Evolutionary conservation across 2,113 vertebrate genomes (phyloP).

Genomic region (Laterallus jamaicensis): DNA sequence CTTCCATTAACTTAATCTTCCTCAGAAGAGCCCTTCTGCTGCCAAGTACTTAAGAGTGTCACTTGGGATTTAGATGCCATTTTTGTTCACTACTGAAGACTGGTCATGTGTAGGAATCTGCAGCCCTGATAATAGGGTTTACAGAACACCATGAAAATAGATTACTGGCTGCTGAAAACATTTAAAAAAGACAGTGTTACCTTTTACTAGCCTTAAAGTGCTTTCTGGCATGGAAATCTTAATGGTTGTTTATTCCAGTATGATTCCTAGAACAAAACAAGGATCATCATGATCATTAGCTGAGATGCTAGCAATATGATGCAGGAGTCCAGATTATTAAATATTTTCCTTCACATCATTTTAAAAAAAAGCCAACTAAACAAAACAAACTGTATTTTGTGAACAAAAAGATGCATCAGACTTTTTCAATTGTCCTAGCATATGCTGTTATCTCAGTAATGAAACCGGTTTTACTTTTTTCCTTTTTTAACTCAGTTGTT

Average conservation of each 20-base stretch:
- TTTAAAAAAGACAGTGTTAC: conserved; percentile 20
- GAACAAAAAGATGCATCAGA: conserved; percentile 18
- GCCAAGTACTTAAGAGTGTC: conserved; percentile 73
- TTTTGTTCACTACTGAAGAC: conserved; percentile 66
- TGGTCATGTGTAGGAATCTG: conserved; percentile 71
- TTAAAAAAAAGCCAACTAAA: not conserved
- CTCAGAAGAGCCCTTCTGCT: conserved; percentile 73
- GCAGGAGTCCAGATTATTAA: not conserved
- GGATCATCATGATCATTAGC: not conserved
- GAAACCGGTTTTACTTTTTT: conserved; percentile 38
- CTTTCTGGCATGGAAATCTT: conserved; percentile 4
- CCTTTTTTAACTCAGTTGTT: conserved; percentile 57
- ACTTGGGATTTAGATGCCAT: conserved; percentile 70
- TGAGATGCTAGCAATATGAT: not conserved
- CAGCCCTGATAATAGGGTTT: conserved; percentile 65
- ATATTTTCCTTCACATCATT: not conserved
- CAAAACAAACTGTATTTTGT: not conserved
- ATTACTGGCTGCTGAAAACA: conserved; percentile 51
- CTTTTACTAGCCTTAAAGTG: conserved; percentile 36
- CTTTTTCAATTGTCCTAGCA: conserved; percentile 52
- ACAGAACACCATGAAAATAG: conserved; percentile 57
- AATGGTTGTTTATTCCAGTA: not conserved
- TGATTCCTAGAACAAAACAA: conserved; percentile 21
- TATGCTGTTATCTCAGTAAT: conserved; percentile 47
- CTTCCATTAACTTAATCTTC: conserved; percentile 78